Percentiles rank a stretch among this genome's conserved stretches.
Evolutionary conservation across 1,140 invertebrate genomes (phyloP).

Genomic region (Zaprionus ghesquierei): DNA sequence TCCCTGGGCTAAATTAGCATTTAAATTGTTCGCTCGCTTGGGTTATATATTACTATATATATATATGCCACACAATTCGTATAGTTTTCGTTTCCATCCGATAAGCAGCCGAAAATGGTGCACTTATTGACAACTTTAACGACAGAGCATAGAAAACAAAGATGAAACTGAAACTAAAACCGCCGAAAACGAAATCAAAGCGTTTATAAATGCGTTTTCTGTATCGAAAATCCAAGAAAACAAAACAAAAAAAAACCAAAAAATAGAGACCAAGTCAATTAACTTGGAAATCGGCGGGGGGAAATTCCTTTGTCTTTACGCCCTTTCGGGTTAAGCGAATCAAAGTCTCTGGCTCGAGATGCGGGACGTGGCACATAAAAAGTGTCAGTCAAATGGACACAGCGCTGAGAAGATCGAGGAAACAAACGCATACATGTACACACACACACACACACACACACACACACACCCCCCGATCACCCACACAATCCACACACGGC

Average conservation of each 20-base stretch:
- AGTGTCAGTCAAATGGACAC: conserved; percentile 45
- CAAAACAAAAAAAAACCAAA: conserved; percentile 12
- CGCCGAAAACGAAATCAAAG: conserved; percentile 23
- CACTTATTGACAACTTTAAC: conserved; percentile 81
- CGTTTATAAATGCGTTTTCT: conserved; percentile 61
- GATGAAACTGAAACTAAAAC: conserved; percentile 13
- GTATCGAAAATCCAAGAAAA: conserved; percentile 35
- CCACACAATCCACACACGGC: conserved; percentile 30
- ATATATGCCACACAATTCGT: conserved; percentile 31
- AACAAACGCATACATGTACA: no score
- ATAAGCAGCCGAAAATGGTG: conserved; percentile 78
- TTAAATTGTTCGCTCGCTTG: conserved; percentile 59
- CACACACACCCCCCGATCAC: conserved; percentile 11
- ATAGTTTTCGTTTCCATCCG: conserved; percentile 17
- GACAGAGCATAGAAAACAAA: conserved; percentile 46
- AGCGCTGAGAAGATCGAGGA: conserved; percentile 8
- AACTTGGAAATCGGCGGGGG: conserved; percentile 22
- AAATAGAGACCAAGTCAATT: conserved; percentile 30
- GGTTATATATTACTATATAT: conserved; percentile 33
- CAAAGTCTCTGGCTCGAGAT: conserved; percentile 11
- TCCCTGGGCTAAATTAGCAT: conserved; percentile 58
- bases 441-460: neutral
- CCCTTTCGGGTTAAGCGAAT: conserved; percentile 19
- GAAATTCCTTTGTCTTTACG: conserved; percentile 29
- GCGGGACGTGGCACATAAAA: conserved; percentile 34